Percentiles rank a stretch among this genome's conserved stretches.
Conservation (phyloP, 2,113 vertebrate genomes). For the Ahaetulla prasina region DNA sequence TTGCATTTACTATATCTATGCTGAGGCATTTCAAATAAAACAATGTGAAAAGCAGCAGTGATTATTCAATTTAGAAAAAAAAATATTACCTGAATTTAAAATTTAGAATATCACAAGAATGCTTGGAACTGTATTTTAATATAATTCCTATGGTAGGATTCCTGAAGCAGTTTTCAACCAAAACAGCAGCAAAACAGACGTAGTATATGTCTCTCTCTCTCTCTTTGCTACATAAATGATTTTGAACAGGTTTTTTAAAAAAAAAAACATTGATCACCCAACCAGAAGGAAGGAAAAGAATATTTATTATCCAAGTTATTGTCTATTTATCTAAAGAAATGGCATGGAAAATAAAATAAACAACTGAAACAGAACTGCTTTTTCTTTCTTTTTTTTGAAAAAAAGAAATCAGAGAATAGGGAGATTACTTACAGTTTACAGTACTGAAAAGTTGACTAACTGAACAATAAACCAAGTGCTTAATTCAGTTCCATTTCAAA, state of each 20-base stretch:
- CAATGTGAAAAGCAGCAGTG: constrained; percentile 11
- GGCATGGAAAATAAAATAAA: neutral
- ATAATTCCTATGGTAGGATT: constrained; percentile 19
- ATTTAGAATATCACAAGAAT: neutral
- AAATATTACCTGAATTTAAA: neutral
- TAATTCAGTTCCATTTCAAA: constrained; percentile 28
- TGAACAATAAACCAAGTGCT: constrained; percentile 40
- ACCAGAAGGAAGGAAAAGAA: neutral
- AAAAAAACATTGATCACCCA: constrained; percentile 13
- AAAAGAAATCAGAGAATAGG: constrained; percentile 14
- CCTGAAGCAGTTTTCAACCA: constrained; percentile 3
- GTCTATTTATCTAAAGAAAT: neutral
- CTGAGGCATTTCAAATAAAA: constrained; percentile 6
- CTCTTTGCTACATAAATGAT: constrained; percentile 4
- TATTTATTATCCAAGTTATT: neutral
- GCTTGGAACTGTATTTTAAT: neutral
- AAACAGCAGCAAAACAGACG: constrained; percentile 15
- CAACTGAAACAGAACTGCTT: constrained; percentile 12
- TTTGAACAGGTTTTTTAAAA: constrained; percentile 21
- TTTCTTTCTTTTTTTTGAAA: neutral
- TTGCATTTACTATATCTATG: neutral
- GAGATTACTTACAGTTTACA: constrained; percentile 20
- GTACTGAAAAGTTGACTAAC: constrained; percentile 50
- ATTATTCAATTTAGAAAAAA: constrained; percentile 6
- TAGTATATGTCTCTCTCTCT: constrained; percentile 3